Conservation (phyloP, 1,140 invertebrate genomes). For the Piezodorus guildinii region DNA sequence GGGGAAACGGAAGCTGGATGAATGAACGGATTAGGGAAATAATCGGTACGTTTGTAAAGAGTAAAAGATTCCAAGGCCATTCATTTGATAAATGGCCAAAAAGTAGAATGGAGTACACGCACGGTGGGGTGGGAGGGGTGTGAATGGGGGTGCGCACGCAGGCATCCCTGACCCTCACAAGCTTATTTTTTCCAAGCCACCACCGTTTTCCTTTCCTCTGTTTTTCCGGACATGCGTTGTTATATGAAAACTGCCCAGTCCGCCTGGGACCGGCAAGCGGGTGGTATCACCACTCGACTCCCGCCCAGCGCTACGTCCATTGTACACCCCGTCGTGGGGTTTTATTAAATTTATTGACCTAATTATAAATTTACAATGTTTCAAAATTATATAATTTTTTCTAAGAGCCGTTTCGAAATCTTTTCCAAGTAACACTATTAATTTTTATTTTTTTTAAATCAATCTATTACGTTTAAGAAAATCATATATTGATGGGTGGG, state of each 20-base stretch:
- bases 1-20: too few relatives aligned
- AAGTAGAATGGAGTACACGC: background rate
- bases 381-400: background rate
- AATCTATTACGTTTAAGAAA: too few relatives aligned
- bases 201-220: conserved; percentile 8
- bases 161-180: background rate
- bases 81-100: background rate
- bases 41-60: too few relatives aligned
- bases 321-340: background rate
- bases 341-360: background rate
- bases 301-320: background rate
- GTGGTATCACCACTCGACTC: background rate
- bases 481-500: too few relatives aligned
- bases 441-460: too few relatives aligned
- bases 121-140: background rate
- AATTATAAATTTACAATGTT: too few relatives aligned
- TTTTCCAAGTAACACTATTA: background rate
- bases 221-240: conserved; percentile 16
- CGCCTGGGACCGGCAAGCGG: background rate
- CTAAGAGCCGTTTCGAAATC: background rate
- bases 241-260: conserved; percentile 10
- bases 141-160: conserved; percentile 7
- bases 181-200: background rate
- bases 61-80: too few relatives aligned
- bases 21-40: too few relatives aligned